Evolutionary conservation across 2,888 invertebrate species (phyloP).

Genomic region (Zootermopsis nevadensis): DNA sequence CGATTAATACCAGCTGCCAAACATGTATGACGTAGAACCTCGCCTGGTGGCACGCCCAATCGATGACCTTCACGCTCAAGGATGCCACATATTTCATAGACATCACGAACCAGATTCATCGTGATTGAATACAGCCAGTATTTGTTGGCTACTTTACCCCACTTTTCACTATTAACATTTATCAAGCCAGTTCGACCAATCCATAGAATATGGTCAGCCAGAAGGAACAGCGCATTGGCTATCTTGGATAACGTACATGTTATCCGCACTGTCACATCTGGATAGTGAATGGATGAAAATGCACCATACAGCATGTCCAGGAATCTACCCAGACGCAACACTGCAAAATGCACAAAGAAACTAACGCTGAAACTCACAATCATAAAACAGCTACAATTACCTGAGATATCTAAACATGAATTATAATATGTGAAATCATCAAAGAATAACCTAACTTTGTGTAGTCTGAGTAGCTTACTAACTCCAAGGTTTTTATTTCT

Average conservation of each 20-base stretch:
- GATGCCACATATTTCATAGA: slow-evolving; percentile 82
- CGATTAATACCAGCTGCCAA: slow-evolving; percentile 6
- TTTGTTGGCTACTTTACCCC: slow-evolving; percentile 78
- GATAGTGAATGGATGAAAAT: slow-evolving; percentile 76
- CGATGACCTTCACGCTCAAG: slow-evolving; percentile 63
- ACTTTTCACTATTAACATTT: slow-evolving; percentile 77
- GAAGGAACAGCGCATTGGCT: slow-evolving; percentile 80
- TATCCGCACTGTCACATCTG: slow-evolving; percentile 75
- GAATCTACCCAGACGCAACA: slow-evolving; percentile 86
- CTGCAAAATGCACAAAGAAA: slow-evolving; percentile 65
- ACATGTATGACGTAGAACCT: slow-evolving; percentile 24
- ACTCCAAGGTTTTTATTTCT: too few relatives aligned
- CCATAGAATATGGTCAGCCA: slow-evolving; percentile 91
- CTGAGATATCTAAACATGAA: too few relatives aligned
- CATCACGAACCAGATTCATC: slow-evolving; percentile 82
- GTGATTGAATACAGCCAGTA: slow-evolving; percentile 88
- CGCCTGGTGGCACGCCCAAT: slow-evolving; percentile 23
- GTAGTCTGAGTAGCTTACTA: too few relatives aligned
- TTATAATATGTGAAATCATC: too few relatives aligned
- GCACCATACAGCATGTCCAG: slow-evolving; percentile 83
- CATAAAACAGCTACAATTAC: too few relatives aligned
- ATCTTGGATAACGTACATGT: slow-evolving; percentile 84
- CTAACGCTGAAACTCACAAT: neutral
- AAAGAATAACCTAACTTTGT: too few relatives aligned
- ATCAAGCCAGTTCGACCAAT: slow-evolving; percentile 76